Percentiles rank a stretch among this genome's conserved stretches.
Evolutionary conservation across 2,797 vertebrate species (phyloP).

Genomic region (Gila robusta): DNA sequence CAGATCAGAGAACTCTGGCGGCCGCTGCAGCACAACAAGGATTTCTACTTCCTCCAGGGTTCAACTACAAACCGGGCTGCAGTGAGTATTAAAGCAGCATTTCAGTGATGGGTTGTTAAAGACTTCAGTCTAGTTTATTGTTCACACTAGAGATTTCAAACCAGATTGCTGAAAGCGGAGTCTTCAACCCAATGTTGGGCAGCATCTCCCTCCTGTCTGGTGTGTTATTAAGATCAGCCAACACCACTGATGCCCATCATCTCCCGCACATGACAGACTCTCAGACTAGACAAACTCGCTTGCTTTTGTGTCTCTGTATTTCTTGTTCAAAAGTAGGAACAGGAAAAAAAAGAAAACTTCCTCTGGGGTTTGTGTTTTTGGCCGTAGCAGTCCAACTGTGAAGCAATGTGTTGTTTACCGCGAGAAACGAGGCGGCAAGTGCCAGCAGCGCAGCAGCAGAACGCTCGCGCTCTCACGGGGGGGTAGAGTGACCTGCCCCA

Average conservation of each 20-base stretch:
- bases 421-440: slow-evolving; percentile 69
- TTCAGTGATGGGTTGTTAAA: slow-evolving; percentile 26
- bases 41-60: slow-evolving; percentile 96
- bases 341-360: slow-evolving; percentile 76
- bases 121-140: slow-evolving; percentile 42
- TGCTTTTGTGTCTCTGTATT: slow-evolving; percentile 60
- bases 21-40: slow-evolving; percentile 98
- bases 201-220: slow-evolving; percentile 55
- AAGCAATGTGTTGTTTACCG: slow-evolving; percentile 88
- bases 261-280: slow-evolving; percentile 58
- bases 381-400: slow-evolving; percentile 82
- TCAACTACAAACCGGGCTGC: slow-evolving; percentile 99
- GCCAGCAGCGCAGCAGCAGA: slow-evolving; percentile 82
- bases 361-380: slow-evolving; percentile 74
- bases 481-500: slow-evolving; percentile 82
- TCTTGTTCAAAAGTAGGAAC: slow-evolving; percentile 64
- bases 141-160: slow-evolving; percentile 57
- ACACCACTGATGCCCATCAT: slow-evolving; percentile 55
- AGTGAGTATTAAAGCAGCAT: slow-evolving; percentile 83
- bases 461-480: slow-evolving; percentile 70
- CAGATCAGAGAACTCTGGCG: slow-evolving; percentile 94
- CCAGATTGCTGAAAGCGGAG: slow-evolving; percentile 59
- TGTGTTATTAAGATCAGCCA: slow-evolving; percentile 61
- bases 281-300: slow-evolving; percentile 48
- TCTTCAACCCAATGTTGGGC: slow-evolving; percentile 60